Evolutionary conservation across 2,888 invertebrate genomes (phyloP), one percentile per base, ranked within the genome.

Genomic region (Drosophila histrio): DNA sequence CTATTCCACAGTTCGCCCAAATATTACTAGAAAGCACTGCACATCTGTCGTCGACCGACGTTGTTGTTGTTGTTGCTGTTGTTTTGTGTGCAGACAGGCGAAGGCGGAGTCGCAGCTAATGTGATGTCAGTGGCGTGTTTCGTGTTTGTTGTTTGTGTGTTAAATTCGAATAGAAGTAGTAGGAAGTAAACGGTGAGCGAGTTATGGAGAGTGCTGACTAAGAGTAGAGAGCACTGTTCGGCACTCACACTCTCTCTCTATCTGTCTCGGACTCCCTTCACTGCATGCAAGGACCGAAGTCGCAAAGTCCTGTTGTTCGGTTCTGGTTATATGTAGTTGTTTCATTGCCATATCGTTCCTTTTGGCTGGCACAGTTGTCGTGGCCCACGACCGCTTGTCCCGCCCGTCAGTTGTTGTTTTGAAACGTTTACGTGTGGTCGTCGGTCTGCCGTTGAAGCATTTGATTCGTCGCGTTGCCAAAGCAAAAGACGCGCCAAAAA

Each of bases 31-130:
- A 57, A 65, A 71, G 56, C 58, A 62, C 53, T 71, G 75, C 74
- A 74, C 74, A 74, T 75, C 74, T 74, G 74, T 75, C 74, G 41
- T n/a, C n/a, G n/a, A n/a, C n/a, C n/a, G n/a, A n/a, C n/a, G n/a
- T n/a, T n/a, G n/a, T n/a, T n/a, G n/a, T n/a, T n/a, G n/a, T n/a
- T 49, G 19, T 32, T 7, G 32, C 7, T 13, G 32, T 32, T 32
- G 19, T 9, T 22, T 15, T 32, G 30, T 39, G 41, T 53, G 53
- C 30, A 50, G 62, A 46, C 30, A n/a, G n/a, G 67, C 26, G 32
- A 49, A 50, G 24, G 36, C 36, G 49, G 26, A 50, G 49, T 50
- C 36, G 49, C 2, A 4, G 36, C 34, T 71, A 52, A 43, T 53
- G 47, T 32, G 58, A 49, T 53, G 47, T 38, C 47, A 49, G 64